Base-by-base conservation (phyloP, 2,797 vertebrate genomes). In the Esox masquinongy region DNA sequence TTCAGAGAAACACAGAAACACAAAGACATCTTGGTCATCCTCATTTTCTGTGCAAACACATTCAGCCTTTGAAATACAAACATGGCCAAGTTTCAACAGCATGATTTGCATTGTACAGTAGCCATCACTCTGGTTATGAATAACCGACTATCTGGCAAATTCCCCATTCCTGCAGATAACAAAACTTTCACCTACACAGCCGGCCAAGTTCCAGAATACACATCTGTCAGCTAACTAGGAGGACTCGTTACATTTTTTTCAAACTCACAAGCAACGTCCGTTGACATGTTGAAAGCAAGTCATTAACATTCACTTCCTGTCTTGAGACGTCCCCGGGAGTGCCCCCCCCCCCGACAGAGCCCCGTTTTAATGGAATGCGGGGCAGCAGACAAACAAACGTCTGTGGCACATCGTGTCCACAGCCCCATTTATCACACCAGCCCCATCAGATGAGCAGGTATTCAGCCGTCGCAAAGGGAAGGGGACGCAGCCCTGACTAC, bases 221-320 rank as follows among this genome's bases (percentile, higher is more conserved):
- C 56, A 61, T 61, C 56, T 61, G 56, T 26, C 12, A 22, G 56
- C 11, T 24, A 61, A 24, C 56, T 59, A 59, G 8, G 56, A 61
- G n/a, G 22, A 61, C 22, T 61, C 7, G n/a, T 24, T 3, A 22
- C 22, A 6, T 39, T 39, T 39, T 6, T 39, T 39, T 39, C 3
- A 59, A 59, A 24, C 22, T 26, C 24, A 61, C 56, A 59, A n/a
- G 19, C 19, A 61, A 61, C 22, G 3, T 4, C 56, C 22, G 12
- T 47, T 2, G 9, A 61, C 56, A 26, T 12, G 12, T 24, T 61
- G 22, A 24, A 24, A 12, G 56, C 64, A 17, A 31, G 7, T 5
- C 29, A 17, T 77, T n/a, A 68, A 81, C 83, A 83, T 70, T 78
- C 74, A 91, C 87, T 90, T 92, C 92, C 90, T 90, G 91, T 81